phyloP scores from a whole-genome alignment of 2,113 vertebrate genomes.

The Aspidoscelis tigris region DNA sequence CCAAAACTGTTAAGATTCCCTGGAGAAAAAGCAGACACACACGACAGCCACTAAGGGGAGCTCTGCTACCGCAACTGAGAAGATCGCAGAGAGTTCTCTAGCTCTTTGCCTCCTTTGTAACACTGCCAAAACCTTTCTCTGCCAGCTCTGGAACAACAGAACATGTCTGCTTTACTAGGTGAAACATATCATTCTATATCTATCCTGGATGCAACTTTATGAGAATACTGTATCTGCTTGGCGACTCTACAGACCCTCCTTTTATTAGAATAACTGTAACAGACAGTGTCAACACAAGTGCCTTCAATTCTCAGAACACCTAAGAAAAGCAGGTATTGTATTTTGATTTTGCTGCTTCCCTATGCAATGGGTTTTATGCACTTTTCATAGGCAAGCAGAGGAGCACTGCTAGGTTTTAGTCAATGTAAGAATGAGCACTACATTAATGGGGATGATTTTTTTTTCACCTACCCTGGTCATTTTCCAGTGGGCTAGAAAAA shows the following conservation, averaged over 20 bases:
- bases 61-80: background rate
- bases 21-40: too few relatives aligned
- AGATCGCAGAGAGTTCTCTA: background rate
- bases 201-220: background rate
- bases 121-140: background rate
- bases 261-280: background rate
- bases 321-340: background rate
- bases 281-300: background rate
- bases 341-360: too few relatives aligned
- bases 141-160: background rate
- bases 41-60: background rate
- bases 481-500: background rate
- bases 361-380: background rate
- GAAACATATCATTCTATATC: background rate
- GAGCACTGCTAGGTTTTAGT: background rate
- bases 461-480: background rate
- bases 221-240: background rate
- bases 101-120: background rate
- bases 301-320: background rate
- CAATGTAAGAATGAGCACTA: background rate
- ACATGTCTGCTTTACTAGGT: background rate
- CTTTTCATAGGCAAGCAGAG: background rate
- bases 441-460: background rate
- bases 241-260: background rate
- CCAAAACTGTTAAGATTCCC: background rate